These are phyloP conservation scores for Halcyon senegalensis DNA, from an alignment of 2,113 vertebrate genomes.

Conservation along the genomic window DNA sequence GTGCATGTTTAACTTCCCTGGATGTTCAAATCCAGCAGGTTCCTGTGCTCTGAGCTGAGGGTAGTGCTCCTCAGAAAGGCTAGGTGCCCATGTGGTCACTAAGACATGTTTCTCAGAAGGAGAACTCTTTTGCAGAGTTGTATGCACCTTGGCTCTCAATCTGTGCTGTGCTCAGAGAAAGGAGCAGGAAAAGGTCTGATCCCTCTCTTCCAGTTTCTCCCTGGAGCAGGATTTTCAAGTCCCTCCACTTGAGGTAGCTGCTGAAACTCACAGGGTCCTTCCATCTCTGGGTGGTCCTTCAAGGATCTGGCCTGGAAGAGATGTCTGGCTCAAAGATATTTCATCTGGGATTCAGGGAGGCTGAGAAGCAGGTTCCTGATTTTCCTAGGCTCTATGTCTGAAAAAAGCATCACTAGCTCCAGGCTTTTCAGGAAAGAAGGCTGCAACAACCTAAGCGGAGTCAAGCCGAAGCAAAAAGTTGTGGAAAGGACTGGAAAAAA, in stretches of 20 bases:
- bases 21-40: background rate
- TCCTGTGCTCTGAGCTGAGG: background rate
- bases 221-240: background rate
- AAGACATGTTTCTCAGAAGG: background rate
- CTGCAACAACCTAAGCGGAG: background rate
- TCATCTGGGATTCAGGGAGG: background rate
- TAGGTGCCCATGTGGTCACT: background rate
- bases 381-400: background rate
- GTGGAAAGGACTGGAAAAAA: background rate
- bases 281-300: background rate
- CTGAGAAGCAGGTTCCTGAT: background rate
- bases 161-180: background rate
- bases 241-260: background rate
- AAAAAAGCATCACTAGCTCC: background rate
- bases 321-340: background rate
- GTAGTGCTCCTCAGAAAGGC: background rate
- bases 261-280: background rate
- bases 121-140: background rate
- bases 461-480: background rate
- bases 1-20: background rate
- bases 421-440: background rate
- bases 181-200: background rate
- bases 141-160: background rate
- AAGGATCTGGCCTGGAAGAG: background rate
- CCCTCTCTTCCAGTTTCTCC: background rate